These are phyloP conservation scores for Brachyrhaphis roseni DNA, from an alignment of 2,797 vertebrate genomes.

Conservation along the genomic window DNA sequence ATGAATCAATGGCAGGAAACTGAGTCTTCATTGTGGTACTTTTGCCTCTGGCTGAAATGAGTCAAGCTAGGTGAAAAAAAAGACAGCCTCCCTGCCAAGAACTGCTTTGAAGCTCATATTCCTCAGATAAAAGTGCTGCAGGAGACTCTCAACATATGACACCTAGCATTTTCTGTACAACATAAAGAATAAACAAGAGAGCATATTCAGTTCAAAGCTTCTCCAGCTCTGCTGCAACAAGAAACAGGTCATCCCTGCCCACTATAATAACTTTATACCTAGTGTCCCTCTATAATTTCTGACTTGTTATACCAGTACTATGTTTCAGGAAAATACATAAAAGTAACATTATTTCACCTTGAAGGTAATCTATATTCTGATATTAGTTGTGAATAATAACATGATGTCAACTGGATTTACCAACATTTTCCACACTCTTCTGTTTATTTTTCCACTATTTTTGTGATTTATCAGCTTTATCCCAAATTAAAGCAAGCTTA, in stretches of 20 bases:
- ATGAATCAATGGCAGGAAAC: not conserved
- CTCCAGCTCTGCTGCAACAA: not conserved
- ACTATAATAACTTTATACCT: not conserved
- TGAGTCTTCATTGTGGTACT: not conserved
- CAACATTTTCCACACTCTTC: not conserved
- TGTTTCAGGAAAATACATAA: not conserved
- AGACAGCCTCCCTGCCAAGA: not conserved
- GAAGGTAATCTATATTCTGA: not conserved
- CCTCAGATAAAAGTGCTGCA: not conserved
- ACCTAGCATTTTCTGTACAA: not conserved
- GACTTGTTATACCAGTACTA: not conserved
- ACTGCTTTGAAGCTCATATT: not conserved
- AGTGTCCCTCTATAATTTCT: not conserved
- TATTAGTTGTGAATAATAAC: not conserved
- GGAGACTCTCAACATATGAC: not conserved
- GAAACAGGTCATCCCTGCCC: not conserved
- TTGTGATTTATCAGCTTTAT: not conserved
- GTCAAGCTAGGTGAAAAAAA: not conserved
- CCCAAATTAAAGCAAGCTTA: not conserved
- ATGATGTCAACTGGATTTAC: not conserved
- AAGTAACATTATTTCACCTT: not conserved
- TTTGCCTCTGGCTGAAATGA: slow-evolving; percentile 1
- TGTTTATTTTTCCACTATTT: not conserved
- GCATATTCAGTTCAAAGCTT: not conserved
- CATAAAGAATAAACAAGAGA: not conserved